Base-by-base conservation (phyloP, 2,113 vertebrate genomes). In the Tylochromis polylepis region DNA sequence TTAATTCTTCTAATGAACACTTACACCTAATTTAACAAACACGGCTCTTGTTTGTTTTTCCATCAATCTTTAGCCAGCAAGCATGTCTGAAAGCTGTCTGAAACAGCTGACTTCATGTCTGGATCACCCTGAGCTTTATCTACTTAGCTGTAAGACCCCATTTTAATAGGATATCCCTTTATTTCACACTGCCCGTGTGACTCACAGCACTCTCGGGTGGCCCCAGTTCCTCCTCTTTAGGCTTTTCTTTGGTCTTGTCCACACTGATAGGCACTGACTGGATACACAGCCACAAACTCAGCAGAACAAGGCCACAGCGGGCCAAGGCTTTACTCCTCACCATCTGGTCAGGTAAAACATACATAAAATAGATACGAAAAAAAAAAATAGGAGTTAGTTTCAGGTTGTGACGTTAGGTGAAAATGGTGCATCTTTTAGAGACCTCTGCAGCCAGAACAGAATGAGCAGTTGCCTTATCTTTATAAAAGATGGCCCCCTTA, bases 191-290 rank as follows among this genome's bases (percentile, higher is more conserved):
- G 20, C 18, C 5, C 0, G 4, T 16, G 1, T 27, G 43, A 97
- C 97, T 97, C 96, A 99, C 98, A 53, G 95, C 92, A 57, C 95
- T 96, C 89, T 97, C 92, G 84, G 97, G 92, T 46, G 97, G 94
- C 18, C 95, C 95, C 65, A 95, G 95, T 8, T 96, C 93, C 82
- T 98, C 96, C 84, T 94, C 87, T 0, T 95, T 91, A 11, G 94
- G 93, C 24, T 96, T 94, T 20, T 97, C 96, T 94, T 97, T 97
- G 79, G 96, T 97, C 91, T 97, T 97, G 93, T 98, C 97, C 92
- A 97, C 95, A 51, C 95, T 96, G 91, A 99, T 98, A 41, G 98
- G 98, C 81, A 99, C 97, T 41, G 97, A 97, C 89, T 97, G 94
- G 65, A 96, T 88, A 85, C 90, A 94, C 84, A 96, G 83, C 83